phyloP scores from a whole-genome alignment of 2,888 invertebrate genomes.

The Agriotes lineatus region DNA sequence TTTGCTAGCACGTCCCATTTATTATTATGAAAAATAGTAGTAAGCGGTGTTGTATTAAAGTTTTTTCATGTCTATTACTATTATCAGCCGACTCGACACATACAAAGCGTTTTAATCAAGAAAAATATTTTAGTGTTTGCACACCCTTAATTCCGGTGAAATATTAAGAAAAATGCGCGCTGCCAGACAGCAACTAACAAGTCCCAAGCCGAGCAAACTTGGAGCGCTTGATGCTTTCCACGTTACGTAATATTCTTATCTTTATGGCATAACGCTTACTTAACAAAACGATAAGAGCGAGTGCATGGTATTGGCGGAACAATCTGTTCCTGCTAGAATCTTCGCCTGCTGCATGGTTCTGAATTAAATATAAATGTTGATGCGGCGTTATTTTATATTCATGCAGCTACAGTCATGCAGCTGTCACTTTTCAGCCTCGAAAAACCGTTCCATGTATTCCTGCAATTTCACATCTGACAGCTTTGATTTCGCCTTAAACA shows the following conservation, averaged over 20 bases:
- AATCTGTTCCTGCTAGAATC: background rate
- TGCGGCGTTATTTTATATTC: slow-evolving; percentile 30
- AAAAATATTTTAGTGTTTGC: too few relatives aligned
- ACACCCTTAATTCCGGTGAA: background rate
- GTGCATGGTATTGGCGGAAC: background rate
- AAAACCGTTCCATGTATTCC: background rate
- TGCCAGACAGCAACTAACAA: too few relatives aligned
- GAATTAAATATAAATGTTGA: slow-evolving; percentile 33
- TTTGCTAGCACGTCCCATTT: too few relatives aligned
- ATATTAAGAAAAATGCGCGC: too few relatives aligned
- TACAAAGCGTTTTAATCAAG: too few relatives aligned
- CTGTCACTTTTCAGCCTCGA: slow-evolving; percentile 9
- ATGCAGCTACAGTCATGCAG: slow-evolving; percentile 9
- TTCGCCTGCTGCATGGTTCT: slow-evolving; percentile 8
- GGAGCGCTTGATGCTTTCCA: background rate
- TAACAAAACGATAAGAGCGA: slow-evolving; percentile 17
- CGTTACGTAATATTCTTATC: slow-evolving; percentile 12
- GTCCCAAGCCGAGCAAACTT: background rate
- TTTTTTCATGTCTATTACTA: too few relatives aligned
- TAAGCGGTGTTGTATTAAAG: too few relatives aligned
- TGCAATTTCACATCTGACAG: background rate
- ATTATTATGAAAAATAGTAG: too few relatives aligned
- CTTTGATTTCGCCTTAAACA: slow-evolving; percentile 4
- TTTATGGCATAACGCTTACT: slow-evolving; percentile 16
- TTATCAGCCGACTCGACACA: too few relatives aligned